A percentile compares a stretch with the other conserved stretches of the same genome.
These are phyloP conservation scores for Sparidentex hasta DNA, from an alignment of 2,797 vertebrate genomes.

Conservation along the genomic window DNA sequence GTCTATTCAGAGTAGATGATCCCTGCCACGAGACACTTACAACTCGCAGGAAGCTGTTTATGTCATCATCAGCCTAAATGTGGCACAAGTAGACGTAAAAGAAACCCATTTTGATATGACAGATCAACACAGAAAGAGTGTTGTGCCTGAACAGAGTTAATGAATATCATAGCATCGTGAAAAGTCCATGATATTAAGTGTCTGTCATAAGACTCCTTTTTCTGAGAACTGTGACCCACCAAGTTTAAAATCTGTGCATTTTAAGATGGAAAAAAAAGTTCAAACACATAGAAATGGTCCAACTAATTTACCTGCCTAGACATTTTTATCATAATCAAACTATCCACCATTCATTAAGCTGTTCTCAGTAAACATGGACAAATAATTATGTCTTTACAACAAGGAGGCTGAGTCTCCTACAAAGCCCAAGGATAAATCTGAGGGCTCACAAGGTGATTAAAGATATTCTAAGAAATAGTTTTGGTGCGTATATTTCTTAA, in stretches of 20 bases:
- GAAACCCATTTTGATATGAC: constrained; percentile 18
- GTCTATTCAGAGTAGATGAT: constrained; percentile 8
- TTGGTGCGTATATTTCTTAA: neutral
- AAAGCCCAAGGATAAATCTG: neutral
- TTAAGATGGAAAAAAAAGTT: no score
- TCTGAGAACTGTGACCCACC: no score
- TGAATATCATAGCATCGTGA: constrained; percentile 5
- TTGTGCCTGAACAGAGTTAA: neutral
- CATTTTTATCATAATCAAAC: no score
- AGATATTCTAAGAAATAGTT: neutral
- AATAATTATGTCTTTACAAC: neutral
- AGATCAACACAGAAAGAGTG: neutral
- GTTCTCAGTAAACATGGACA: neutral
- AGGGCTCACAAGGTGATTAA: neutral
- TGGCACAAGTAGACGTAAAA: constrained; percentile 26
- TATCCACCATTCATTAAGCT: neutral
- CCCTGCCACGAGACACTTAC: constrained; percentile 33
- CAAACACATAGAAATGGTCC: no score
- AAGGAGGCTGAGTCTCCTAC: neutral
- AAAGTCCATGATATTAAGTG: neutral
- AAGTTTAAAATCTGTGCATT: no score
- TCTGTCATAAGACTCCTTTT: neutral
- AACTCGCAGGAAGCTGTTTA: constrained; percentile 37
- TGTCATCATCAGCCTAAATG: constrained; percentile 55
- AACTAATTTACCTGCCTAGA: no score